Conservation (phyloP, 2,797 vertebrate genomes). For the Parauchenoglanis ngamensis region DNA sequence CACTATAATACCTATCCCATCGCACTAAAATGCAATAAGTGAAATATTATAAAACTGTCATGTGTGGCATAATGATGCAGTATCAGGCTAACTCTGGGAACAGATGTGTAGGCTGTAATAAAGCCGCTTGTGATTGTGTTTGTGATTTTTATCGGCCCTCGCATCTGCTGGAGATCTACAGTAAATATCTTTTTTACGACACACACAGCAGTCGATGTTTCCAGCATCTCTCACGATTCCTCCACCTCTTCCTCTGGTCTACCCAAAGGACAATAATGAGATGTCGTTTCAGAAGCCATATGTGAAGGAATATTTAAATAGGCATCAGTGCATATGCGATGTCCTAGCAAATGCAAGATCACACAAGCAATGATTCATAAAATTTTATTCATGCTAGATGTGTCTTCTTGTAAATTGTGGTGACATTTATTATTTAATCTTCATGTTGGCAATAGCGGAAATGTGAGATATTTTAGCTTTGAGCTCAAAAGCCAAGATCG, state of each 20-base stretch:
- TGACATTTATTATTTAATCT: constrained; percentile 44
- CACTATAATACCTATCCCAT: constrained; percentile 40
- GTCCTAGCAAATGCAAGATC: constrained; percentile 52
- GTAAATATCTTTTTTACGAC: constrained; percentile 75
- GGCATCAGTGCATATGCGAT: constrained; percentile 51
- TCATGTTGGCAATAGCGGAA: background rate
- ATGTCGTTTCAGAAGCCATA: constrained; percentile 58
- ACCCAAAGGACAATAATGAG: constrained; percentile 59
- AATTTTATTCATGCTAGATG: constrained; percentile 34
- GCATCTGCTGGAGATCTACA: constrained; percentile 73
- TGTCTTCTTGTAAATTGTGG: constrained; percentile 48
- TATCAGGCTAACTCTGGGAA: constrained; percentile 57
- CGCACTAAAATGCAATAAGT: constrained; percentile 58
- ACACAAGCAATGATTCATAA: constrained; percentile 41
- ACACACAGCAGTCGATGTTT: constrained; percentile 63
- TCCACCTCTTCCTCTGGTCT: constrained; percentile 48
- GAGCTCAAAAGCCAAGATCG: background rate
- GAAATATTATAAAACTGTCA: constrained; percentile 54
- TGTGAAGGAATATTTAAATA: constrained; percentile 57
- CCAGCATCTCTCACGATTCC: constrained; percentile 40
- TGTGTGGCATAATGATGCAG: constrained; percentile 48
- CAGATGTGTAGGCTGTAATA: constrained; percentile 70
- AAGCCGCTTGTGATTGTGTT: constrained; percentile 74
- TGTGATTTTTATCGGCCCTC: constrained; percentile 72
- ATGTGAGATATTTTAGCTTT: background rate